Evolutionary conservation across 1,140 invertebrate genomes (phyloP), one percentile per base, ranked within the genome.

Genomic region (Danaus plexippus): DNA sequence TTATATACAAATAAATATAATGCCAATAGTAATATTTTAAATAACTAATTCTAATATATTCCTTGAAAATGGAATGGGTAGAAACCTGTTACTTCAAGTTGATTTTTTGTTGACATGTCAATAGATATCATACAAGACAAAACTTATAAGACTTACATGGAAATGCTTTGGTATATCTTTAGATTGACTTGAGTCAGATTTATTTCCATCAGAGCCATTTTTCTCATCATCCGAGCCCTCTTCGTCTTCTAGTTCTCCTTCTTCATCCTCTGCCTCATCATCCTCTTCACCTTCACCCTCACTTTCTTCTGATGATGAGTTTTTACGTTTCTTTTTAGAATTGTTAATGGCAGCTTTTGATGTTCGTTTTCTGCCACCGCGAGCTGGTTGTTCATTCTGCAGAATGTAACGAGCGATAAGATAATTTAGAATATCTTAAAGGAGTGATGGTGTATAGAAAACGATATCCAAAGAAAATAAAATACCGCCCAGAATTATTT

Each of bases 91-190:
- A 15, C 15, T 15, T 15, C 3, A 15, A 15, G 15, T 15, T 3
- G 3, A 1, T 15, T 15, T 15, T 1, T 15, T 15, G 15, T 1
- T 15, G 15, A 15, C 15, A 15, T 15, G 15, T 15, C 15, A 15
- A 15, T 32, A 32, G 7, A 32, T 32, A 8, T 32, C 22, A 32
- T 32, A 53, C 46, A 40, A 51, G 47, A 50, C 15, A 51, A 18
- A 52, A 60, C 22, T 15, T 9, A 41, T 11, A 45, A 43, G 44
- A 64, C 80, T 73, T 70, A 87, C 87, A 83, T 88, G 87, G 70
- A 85, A 88, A 75, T 88, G 81, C 77, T 88, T 88, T 75, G 87
- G 87, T 77, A 88, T 73, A 73, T 88, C 85, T 71, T 88, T 88
- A 51, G 84, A 86, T 60, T 88, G 85, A 66, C 85, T 87, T 49